Conservation (phyloP, 1,140 invertebrate genomes). For the Hydropsyche tenuis region DNA sequence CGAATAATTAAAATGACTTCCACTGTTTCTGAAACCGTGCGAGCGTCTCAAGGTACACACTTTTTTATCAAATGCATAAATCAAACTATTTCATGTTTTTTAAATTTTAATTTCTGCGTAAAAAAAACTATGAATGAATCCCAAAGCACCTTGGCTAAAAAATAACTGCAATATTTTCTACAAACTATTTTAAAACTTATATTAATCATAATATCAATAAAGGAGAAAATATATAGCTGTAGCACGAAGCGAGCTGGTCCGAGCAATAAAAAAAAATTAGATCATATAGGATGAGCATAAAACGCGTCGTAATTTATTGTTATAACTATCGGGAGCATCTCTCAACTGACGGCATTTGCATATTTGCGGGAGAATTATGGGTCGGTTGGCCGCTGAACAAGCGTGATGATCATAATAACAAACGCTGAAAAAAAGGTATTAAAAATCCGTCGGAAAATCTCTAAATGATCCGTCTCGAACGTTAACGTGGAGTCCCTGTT, state of each 20-base stretch:
- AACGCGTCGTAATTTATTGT: conserved; percentile 19
- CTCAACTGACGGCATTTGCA: conserved; percentile 22
- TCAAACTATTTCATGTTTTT: neutral
- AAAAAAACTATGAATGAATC: neutral
- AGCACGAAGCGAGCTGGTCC: neutral
- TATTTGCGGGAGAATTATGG: conserved; percentile 24
- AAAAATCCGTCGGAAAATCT: conserved; percentile 11
- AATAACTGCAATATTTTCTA: neutral
- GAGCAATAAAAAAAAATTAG: conserved; percentile 25
- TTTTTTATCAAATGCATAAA: neutral
- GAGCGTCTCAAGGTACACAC: no score
- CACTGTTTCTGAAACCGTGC: neutral
- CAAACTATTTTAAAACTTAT: neutral
- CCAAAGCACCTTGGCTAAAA: neutral
- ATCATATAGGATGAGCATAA: conserved; percentile 25
- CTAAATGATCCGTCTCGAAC: conserved; percentile 30
- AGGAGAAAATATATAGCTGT: neutral
- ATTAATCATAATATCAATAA: conserved; percentile 17
- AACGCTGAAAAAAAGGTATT: neutral
- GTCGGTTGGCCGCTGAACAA: conserved; percentile 2
- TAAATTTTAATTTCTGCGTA: neutral
- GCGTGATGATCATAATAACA: conserved; percentile 30
- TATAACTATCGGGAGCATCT: conserved; percentile 22
- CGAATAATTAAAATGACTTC: conserved; percentile 17
- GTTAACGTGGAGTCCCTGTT: neutral